A percentile compares a stretch with the other conserved stretches of the same genome.
These are phyloP conservation scores for Prolemur simus DNA, from an alignment of 2,113 vertebrate genomes.

Conservation along the genomic window DNA sequence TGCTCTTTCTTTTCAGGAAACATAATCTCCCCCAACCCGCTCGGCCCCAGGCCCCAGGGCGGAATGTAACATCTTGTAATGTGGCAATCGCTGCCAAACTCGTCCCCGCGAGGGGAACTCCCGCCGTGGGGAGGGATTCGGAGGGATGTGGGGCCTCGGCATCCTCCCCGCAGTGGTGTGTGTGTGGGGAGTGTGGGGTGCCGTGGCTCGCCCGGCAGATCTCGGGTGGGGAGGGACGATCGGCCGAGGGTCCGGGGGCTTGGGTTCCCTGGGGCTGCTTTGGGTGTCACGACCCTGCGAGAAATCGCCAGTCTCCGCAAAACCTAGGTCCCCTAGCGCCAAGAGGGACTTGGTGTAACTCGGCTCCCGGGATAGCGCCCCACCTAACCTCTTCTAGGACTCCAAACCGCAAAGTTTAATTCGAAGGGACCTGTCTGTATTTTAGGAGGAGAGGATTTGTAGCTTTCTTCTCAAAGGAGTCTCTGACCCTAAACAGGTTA, in stretches of 20 bases:
- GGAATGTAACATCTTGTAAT: slow-evolving; percentile 83
- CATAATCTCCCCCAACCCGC: neutral
- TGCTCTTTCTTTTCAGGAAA: neutral
- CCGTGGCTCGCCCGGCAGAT: neutral
- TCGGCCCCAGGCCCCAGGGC: slow-evolving; percentile 59
- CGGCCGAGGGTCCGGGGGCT: rapidly evolving
- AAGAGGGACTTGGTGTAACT: neutral
- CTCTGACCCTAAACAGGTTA: neutral
- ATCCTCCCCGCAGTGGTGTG: neutral
- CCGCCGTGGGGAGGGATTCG: neutral
- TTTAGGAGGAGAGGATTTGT: neutral
- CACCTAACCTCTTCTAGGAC: neutral
- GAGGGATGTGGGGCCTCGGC: neutral
- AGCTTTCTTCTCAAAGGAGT: neutral
- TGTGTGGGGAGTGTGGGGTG: neutral
- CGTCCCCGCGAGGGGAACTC: slow-evolving; percentile 3
- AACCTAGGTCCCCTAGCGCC: neutral
- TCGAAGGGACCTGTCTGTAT: neutral
- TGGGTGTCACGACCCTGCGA: neutral
- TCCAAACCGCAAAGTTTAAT: neutral
- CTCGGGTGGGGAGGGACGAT: neutral
- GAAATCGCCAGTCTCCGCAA: neutral
- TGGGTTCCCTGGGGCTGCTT: neutral
- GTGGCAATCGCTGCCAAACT: slow-evolving; percentile 80
- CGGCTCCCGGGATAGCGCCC: neutral